Conservation (phyloP, 2,113 vertebrate genomes). For the Brachyhypopomus occidentalis region DNA sequence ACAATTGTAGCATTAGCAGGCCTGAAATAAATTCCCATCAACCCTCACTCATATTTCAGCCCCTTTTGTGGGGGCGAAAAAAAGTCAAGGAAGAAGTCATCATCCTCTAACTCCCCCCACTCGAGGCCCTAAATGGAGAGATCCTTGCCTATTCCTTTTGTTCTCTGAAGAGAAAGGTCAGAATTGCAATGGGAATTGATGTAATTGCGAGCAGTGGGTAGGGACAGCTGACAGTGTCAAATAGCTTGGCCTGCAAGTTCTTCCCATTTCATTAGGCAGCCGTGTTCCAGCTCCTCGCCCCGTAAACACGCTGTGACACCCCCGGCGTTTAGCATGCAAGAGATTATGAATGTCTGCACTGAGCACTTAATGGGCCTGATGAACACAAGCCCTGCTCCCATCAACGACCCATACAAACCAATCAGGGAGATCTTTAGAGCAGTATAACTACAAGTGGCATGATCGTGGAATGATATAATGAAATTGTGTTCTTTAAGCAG, state of each 20-base stretch:
- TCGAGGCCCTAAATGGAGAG: constrained; percentile 14
- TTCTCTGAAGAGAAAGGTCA: constrained; percentile 70
- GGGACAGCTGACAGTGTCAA: constrained; percentile 67
- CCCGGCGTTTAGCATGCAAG: constrained; percentile 78
- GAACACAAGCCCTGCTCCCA: constrained; percentile 77
- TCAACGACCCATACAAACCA: constrained; percentile 73
- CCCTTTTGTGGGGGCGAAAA: not conserved
- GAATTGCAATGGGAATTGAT: constrained; percentile 72
- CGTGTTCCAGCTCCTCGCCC: constrained; percentile 53
- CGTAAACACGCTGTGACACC: constrained; percentile 69
- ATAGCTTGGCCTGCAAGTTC: constrained; percentile 55
- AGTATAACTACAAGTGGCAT: constrained; percentile 84
- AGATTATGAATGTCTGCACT: constrained; percentile 68
- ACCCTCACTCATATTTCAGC: not conserved
- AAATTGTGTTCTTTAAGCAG: constrained; percentile 91
- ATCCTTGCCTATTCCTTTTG: constrained; percentile 59
- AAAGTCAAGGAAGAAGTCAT: not conserved
- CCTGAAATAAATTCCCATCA: not conserved
- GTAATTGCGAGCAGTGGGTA: constrained; percentile 66
- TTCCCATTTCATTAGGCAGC: constrained; percentile 65
- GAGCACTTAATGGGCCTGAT: constrained; percentile 78
- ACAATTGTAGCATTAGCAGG: not conserved
- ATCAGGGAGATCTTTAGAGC: constrained; percentile 67
- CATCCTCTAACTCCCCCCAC: not conserved
- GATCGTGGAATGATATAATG: constrained; percentile 93